These are phyloP conservation scores for Aptenodytes patagonicus DNA, from an alignment of 2,113 vertebrate species.

Conservation along the genomic window DNA sequence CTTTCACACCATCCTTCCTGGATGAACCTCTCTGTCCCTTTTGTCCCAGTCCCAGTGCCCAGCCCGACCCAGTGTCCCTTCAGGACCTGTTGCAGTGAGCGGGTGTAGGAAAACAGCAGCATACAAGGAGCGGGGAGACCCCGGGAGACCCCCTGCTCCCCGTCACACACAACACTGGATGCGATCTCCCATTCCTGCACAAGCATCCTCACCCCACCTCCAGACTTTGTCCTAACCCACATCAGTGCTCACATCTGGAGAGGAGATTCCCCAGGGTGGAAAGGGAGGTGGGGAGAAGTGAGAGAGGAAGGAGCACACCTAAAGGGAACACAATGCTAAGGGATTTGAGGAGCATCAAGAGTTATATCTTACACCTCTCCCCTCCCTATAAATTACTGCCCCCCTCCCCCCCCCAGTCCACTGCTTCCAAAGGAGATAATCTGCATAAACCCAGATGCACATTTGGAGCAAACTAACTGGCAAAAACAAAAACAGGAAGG, in stretches of 20 bases:
- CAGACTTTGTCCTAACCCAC: neutral
- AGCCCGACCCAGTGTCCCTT: neutral
- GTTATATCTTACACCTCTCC: neutral
- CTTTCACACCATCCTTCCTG: neutral
- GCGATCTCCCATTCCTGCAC: neutral
- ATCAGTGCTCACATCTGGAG: neutral
- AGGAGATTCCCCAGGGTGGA: neutral
- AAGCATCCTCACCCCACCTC: neutral
- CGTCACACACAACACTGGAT: neutral
- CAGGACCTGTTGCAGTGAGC: neutral
- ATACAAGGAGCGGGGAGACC: neutral
- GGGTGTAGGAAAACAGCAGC: neutral
- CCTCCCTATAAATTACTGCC: neutral
- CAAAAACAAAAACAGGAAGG: conserved; percentile 14
- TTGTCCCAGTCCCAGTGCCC: neutral
- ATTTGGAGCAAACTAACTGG: neutral
- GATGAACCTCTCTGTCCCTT: neutral
- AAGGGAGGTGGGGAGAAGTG: neutral
- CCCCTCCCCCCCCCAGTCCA: neutral
- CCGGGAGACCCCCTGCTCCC: neutral
- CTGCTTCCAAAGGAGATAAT: neutral
- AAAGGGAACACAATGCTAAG: neutral
- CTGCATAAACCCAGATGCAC: neutral
- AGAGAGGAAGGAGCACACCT: neutral
- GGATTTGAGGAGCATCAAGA: neutral